A percentile compares a stretch with the other conserved stretches of the same genome.
These are phyloP conservation scores for Alosa alosa DNA, from an alignment of 2,113 vertebrate genomes.

Conservation along the genomic window DNA sequence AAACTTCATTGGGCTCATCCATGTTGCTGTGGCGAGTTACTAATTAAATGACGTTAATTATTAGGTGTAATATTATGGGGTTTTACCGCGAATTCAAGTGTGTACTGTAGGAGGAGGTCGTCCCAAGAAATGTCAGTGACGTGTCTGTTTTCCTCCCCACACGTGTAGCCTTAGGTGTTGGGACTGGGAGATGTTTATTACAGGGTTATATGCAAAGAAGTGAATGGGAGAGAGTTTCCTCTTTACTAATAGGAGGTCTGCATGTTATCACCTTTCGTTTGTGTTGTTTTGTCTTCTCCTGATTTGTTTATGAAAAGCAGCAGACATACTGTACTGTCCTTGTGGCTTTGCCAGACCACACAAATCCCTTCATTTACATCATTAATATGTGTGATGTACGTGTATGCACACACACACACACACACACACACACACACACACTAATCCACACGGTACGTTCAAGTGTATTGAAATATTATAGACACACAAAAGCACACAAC, in stretches of 20 bases:
- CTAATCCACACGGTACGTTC: background rate
- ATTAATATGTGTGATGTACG: background rate
- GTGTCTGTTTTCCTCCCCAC: background rate
- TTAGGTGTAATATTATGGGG: too few species aligned
- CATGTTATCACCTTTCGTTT: background rate
- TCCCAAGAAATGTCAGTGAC: too few species aligned
- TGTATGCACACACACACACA: background rate
- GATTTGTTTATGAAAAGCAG: background rate
- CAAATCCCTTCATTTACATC: background rate
- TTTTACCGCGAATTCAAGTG: too few species aligned
- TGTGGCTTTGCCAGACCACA: background rate
- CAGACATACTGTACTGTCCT: background rate
- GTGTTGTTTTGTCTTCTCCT: background rate
- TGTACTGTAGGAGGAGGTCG: too few species aligned
- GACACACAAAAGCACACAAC: background rate
- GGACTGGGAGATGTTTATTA: background rate
- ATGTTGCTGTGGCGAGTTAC: too few species aligned
- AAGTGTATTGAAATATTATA: background rate
- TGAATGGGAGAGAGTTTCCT: background rate
- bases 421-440: background rate
- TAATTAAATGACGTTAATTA: too few species aligned
- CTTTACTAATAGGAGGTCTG: background rate
- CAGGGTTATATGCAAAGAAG: background rate
- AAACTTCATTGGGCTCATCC: too few species aligned
- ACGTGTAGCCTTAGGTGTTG: background rate